Evolutionary conservation across 2,888 invertebrate species (phyloP), one percentile per base, ranked within the genome.

Genomic region (Anarsia innoxiella): DNA sequence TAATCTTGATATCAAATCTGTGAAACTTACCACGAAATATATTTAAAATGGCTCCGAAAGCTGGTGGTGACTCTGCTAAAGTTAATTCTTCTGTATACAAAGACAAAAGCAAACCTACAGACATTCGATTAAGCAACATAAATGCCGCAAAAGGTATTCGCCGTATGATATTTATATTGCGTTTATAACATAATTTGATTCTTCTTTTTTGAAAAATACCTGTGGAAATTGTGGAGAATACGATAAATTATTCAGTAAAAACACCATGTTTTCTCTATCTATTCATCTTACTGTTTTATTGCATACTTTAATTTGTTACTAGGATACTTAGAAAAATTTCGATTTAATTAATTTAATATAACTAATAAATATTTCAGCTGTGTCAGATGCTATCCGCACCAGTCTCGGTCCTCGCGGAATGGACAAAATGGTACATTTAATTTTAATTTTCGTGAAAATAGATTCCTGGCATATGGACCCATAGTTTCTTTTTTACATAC

Each of bases 361-460:
- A n/a, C n/a, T n/a, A n/a, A n/a, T n/a, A n/a, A n/a, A 5, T 53
- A 31, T 87, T 89, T 42, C 79, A 97, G 98, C 99, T 84, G 97
- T 99, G 37, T 95, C 97, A 47, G 96, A 98, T 95, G 98, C 99
- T 9, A 95, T 99, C 61, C 92, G 99, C 44, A 99, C 99, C 9
- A 98, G 98, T 83, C 88, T 99, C 77, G 99, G 99, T 2, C 99
- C 99, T 12, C 90, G 96, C 53, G 99, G 99, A 46, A 99, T 99
- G 99, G 99, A 99, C 71, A 99, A 99, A 89, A 99, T 99, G 99
- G 94, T 95, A 87, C n/a, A n/a, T n/a, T n/a, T n/a, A n/a, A n/a
- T n/a, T n/a, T n/a, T n/a, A n/a, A n/a, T n/a, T n/a, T n/a, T n/a
- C n/a, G n/a, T n/a, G n/a, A n/a, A n/a, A n/a, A n/a, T n/a, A n/a